Evolutionary conservation across 2,888 invertebrate species (phyloP).

Genomic region (Apomyelois bistriatella): DNA sequence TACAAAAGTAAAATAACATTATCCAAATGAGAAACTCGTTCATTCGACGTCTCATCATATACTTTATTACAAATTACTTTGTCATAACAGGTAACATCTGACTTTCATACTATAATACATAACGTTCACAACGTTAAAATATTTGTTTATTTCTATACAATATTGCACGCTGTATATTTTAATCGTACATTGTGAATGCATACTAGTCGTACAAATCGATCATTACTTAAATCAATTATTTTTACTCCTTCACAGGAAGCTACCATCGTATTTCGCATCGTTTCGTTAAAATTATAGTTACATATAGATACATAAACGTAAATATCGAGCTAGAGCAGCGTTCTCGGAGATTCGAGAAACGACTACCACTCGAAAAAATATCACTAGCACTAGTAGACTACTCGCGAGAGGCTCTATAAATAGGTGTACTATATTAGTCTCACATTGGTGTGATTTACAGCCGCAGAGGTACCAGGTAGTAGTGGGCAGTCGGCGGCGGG

Average conservation of each 20-base stretch:
- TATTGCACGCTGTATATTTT: conserved; percentile 76
- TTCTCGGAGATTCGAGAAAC: conserved; percentile 50
- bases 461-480: conserved; percentile 73
- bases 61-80: conserved; percentile 76
- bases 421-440: conserved; percentile 63
- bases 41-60: conserved; percentile 51
- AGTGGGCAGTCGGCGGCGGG: conserved; percentile 51
- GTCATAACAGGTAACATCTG: conserved; percentile 80
- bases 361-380: conserved; percentile 36
- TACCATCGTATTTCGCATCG: conserved; percentile 58
- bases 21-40: conserved; percentile 48
- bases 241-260: conserved; percentile 62
- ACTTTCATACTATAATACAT: conserved; percentile 77
- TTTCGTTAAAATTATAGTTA: conserved; percentile 47
- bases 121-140: conserved; percentile 79
- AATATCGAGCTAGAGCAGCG: conserved; percentile 44
- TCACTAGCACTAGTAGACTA: conserved; percentile 73
- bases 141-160: conserved; percentile 72
- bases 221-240: conserved; percentile 54
- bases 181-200: conserved; percentile 63
- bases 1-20: conserved; percentile 58
- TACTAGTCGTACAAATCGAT: conserved; percentile 58
- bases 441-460: conserved; percentile 64
- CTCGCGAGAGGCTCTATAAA: conserved; percentile 58
- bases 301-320: conserved; percentile 48